A percentile compares a stretch with the other conserved stretches of the same genome.
Conservation (phyloP, 2,888 invertebrate species). For the Amphiduros pacificus region DNA sequence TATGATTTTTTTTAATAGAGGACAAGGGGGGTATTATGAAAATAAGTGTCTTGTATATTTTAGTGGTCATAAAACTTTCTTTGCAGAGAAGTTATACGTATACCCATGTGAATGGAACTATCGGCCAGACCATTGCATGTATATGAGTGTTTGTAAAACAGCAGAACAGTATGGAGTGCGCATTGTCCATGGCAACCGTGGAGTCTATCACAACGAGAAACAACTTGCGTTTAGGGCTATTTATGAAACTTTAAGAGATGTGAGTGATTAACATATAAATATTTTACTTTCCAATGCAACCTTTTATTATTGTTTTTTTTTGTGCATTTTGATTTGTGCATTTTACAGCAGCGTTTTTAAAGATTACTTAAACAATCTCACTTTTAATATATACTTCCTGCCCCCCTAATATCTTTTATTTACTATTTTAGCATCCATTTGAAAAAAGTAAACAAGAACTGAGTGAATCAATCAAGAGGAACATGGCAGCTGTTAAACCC, state of each 20-base stretch:
- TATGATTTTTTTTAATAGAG: too few species aligned
- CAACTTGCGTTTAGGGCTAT: constrained; percentile 81
- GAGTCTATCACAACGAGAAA: constrained; percentile 81
- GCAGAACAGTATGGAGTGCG: constrained; percentile 76
- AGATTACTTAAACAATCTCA: background rate
- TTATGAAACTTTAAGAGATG: constrained; percentile 59
- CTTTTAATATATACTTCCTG: background rate
- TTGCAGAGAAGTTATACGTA: constrained; percentile 73
- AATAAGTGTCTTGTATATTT: too few species aligned
- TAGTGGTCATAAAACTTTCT: too few species aligned
- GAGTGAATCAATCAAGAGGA: background rate
- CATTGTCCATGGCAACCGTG: constrained; percentile 85
- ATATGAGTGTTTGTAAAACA: constrained; percentile 80
- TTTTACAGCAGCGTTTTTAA: too few species aligned
- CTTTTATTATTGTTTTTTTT: background rate
- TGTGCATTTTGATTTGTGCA: too few species aligned
- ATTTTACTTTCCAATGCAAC: background rate
- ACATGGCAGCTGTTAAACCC: background rate
- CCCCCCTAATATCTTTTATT: background rate
- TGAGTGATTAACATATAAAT: too few species aligned
- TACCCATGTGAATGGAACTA: constrained; percentile 88
- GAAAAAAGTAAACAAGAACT: background rate
- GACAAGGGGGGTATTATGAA: too few species aligned
- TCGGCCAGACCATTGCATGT: constrained; percentile 95
- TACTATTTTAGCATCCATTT: background rate